Evolutionary conservation across 2,797 vertebrate genomes (phyloP), one percentile per base, ranked within the genome.

Genomic region (Octomys mimax): DNA sequence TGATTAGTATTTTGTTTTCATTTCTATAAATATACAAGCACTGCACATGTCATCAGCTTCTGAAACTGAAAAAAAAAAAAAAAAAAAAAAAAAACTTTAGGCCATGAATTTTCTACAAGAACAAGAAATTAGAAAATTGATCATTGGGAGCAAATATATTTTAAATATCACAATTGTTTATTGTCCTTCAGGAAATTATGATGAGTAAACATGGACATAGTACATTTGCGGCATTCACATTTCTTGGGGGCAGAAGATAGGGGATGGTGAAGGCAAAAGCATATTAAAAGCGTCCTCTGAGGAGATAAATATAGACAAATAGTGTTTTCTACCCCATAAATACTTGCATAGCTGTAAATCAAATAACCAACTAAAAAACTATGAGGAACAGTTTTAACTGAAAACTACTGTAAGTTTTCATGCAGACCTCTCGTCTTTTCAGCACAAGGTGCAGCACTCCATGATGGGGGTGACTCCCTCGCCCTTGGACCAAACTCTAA

Each of bases 1-100:
- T 88, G 87, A 96, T 49, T 92, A 86, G 78, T 54, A 33, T 84
- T 94, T 95, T 92, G 80, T 96, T 97, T 91, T 95, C 91, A 79
- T 93, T 95, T 85, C 95, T 96, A 52, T 79, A 96, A 97, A 87
- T 77, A 95, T 31, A 70, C 77, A 70, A 87, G 64, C 77, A 75
- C 87, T 89, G 92, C 77, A 70, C 66, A 87, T 62, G 87, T 95
- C 89, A 87, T 84, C 89, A 36, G 73, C 73, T 79, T 91, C 91
- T 79, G 59, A 92, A 95, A 90, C 86, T 83, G 82, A 94, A 84
- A 61, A 81, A 94, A 94, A 57, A 59, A 39, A 94, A 61, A 61
- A 94, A 49, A 79, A 81, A 94, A 94, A 57, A 59, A 94, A 61
- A 61, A 94, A 49, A 79, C 77, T 91, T 82, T 10, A 88, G 73